These are phyloP conservation scores for Actinernus sp. DNA, from an alignment of 92 coral and sea anemone species.

Conservation along the genomic window DNA sequence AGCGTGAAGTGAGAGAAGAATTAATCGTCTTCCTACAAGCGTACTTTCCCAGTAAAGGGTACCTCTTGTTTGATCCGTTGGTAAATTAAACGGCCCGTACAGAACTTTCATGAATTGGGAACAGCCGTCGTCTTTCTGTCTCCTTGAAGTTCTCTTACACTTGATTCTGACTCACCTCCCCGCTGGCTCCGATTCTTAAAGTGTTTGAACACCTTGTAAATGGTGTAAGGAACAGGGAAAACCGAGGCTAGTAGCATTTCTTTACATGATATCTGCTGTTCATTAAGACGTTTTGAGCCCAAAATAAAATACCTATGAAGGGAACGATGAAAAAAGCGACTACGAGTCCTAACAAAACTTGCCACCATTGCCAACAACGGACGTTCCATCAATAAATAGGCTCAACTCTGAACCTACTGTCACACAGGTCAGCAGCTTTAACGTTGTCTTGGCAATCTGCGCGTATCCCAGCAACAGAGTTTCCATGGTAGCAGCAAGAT, in stretches of 20 bases:
- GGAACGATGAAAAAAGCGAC: conserved; percentile 65
- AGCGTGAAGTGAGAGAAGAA: not conserved
- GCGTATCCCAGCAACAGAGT: conserved; percentile 91
- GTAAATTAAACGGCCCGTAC: not conserved
- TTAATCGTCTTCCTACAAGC: not conserved
- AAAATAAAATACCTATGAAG: conserved; percentile 60
- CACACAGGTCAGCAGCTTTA: conserved; percentile 72
- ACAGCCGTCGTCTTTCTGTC: conserved; percentile 2
- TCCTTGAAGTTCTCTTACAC: not conserved
- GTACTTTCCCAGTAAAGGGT: not conserved
- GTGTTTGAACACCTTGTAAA: conserved; percentile 22
- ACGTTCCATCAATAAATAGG: conserved; percentile 65
- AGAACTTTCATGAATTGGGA: conserved; percentile 16
- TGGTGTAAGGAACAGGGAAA: conserved; percentile 73
- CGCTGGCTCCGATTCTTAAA: not conserved
- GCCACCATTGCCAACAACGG: conserved; percentile 86
- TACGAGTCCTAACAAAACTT: conserved; percentile 46
- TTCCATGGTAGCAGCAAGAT: conserved; percentile 69
- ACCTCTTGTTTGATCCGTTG: not conserved
- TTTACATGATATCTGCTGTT: conserved; percentile 49
- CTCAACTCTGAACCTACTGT: conserved; percentile 57
- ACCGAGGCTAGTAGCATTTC: conserved; percentile 64
- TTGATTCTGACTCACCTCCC: not conserved
- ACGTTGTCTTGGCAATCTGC: conserved; percentile 54
- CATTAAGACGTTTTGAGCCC: conserved; percentile 77